phyloP scores from a whole-genome alignment of 2,888 invertebrate genomes.

The Cancer borealis region DNA sequence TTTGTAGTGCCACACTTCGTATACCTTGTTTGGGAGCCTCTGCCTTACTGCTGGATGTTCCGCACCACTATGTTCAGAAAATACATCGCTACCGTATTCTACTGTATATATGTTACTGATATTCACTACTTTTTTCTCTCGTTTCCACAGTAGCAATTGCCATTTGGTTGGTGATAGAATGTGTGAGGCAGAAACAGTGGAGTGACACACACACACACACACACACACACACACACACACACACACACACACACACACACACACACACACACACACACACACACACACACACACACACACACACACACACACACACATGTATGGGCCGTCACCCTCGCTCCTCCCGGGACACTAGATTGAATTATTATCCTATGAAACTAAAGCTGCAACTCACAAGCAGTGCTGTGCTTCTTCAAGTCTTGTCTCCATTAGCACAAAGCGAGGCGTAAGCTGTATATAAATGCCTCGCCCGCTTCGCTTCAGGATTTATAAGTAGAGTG shows the following conservation, averaged over 20 bases:
- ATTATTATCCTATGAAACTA: constrained; percentile 9
- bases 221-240: not conserved
- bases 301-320: not conserved
- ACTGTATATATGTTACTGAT: too few species aligned
- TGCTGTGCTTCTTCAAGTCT: not conserved
- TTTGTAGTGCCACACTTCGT: too few species aligned
- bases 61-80: too few species aligned
- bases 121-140: too few species aligned
- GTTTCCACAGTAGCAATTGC: too few species aligned
- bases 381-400: constrained; percentile 9
- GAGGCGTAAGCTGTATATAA: not conserved
- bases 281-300: not conserved
- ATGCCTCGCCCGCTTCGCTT: not conserved
- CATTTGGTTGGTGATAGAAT: too few species aligned
- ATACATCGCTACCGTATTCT: too few species aligned
- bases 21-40: too few species aligned
- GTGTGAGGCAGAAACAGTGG: too few species aligned
- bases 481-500: not conserved
- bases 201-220: too few species aligned
- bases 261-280: not conserved
- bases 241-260: not conserved
- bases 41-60: too few species aligned
- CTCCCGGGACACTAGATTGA: not conserved
- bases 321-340: not conserved
- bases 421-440: not conserved